Evolutionary conservation across 2,888 invertebrate genomes (phyloP), one percentile per base, ranked within the genome.

Genomic region (Spilosoma lubricipeda): DNA sequence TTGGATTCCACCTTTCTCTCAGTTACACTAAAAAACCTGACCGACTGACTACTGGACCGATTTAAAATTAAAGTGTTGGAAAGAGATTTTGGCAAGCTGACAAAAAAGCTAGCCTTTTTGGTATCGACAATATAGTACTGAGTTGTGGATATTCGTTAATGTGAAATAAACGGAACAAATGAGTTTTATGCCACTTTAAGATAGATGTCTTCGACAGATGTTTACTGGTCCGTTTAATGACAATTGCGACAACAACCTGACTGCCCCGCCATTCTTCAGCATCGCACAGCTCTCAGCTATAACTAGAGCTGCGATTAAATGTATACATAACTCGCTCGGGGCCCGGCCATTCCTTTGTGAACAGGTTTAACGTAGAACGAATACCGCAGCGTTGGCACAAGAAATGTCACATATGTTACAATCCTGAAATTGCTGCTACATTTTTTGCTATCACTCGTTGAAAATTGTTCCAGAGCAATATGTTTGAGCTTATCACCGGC

Each of bases 381-480:
- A 67, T 72, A 30, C 63, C 67, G 63, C 59, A n/a, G 30, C 72
- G n/a, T 33, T 33, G 8, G 30, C 30, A 72, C 59, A 72, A 72
- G 67, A 67, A 67, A 67, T 33, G 67, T 45, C 39, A 56, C 33
- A 68, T 33, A 33, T 48, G 48, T 73, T 73, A 69, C 68, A 64
- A 68, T 45, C 45, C 63, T 15, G 18, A 68, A 45, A 59, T 72
- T 27, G 39, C 67, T 52, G 20, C 42, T 33, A 39, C 63, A 71
- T 72, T 63, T 74, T 77, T 63, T 72, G 73, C 66, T 74, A 72
- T 74, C 70, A 73, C 68, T 77, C 39, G 63, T 68, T 68, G 48
- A 20, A 36, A 36, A 64, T 73, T 64, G 72, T 63, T n/a, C 23
- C 11, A 23, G n/a, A 68, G 64, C 68, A 48, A 48, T 63, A 42